Conservation (phyloP, 2,888 invertebrate genomes). For the Drosophila anomelani region DNA sequence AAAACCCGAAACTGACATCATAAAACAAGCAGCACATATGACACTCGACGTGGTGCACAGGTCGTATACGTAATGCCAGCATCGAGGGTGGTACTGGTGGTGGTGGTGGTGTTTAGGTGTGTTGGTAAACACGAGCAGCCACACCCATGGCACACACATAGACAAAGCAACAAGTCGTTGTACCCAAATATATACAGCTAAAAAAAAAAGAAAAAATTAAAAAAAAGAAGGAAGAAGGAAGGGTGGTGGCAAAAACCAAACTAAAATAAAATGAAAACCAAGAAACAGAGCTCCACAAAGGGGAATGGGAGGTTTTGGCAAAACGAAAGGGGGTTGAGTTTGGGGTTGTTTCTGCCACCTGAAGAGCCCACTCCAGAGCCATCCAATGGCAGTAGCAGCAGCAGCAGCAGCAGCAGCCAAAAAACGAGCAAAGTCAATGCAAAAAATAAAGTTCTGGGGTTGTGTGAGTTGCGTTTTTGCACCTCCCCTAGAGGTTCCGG, state of each 20-base stretch:
- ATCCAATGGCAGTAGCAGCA: constrained; percentile 38
- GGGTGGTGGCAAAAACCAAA: constrained; percentile 55
- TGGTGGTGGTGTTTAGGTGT: constrained; percentile 18
- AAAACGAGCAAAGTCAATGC: constrained; percentile 44
- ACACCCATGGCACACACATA: constrained; percentile 66
- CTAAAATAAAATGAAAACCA: constrained; percentile 51
- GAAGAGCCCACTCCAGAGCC: constrained; percentile 23
- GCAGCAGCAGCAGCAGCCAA: constrained; percentile 44
- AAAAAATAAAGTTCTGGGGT: constrained; percentile 35
- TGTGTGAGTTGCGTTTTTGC: background rate
- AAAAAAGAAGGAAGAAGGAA: background rate
- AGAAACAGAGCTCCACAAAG: constrained; percentile 36
- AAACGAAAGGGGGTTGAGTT: constrained; percentile 2
- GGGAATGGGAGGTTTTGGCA: background rate
- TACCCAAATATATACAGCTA: constrained; percentile 72
- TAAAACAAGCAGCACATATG: constrained; percentile 72
- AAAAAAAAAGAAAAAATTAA: constrained; percentile 20
- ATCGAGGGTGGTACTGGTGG: constrained; percentile 3
- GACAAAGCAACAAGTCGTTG: constrained; percentile 78
- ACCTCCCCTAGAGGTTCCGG: constrained; percentile 4
- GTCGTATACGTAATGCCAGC: constrained; percentile 72
- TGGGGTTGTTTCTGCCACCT: constrained; percentile 5
- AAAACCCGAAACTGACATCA: constrained; percentile 81
- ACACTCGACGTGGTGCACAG: constrained; percentile 67
- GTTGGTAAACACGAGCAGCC: constrained; percentile 58